Evolutionary conservation across 2,113 vertebrate genomes (phyloP).

Genomic region (Pelusios castaneus): DNA sequence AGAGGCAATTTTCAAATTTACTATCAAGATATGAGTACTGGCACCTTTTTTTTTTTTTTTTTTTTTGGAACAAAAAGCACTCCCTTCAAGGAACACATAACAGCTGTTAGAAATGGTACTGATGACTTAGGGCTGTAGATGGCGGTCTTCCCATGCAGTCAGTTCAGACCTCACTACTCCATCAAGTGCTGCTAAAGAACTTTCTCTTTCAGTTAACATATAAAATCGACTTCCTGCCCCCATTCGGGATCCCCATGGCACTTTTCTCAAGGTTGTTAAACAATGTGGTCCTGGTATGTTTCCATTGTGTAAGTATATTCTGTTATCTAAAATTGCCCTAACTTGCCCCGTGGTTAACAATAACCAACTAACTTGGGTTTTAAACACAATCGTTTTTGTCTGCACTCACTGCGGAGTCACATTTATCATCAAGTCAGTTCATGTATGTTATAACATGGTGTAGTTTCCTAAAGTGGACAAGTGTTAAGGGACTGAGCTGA

Average conservation of each 20-base stretch:
- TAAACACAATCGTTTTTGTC: background rate
- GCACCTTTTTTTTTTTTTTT: too few species aligned
- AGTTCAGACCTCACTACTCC: background rate
- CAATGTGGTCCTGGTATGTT: accelerated
- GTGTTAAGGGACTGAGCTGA: background rate
- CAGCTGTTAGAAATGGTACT: background rate
- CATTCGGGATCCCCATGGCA: background rate
- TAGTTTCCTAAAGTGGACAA: background rate
- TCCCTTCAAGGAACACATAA: too few species aligned
- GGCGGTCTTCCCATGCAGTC: background rate
- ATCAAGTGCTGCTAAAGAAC: background rate
- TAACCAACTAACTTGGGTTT: background rate
- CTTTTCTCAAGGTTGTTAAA: background rate
- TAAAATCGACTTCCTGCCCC: background rate
- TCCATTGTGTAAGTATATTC: background rate
- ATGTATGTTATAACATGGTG: background rate
- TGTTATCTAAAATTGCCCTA: background rate
- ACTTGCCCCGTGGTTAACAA: background rate
- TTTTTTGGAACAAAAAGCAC: too few species aligned
- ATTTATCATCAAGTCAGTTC: background rate
- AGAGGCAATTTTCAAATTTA: too few species aligned
- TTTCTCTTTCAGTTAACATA: background rate
- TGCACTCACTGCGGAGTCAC: background rate
- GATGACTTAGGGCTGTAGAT: background rate
- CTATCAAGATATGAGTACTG: too few species aligned